Conservation (phyloP, 2,113 vertebrate species). For the Pterocles gutturalis region DNA sequence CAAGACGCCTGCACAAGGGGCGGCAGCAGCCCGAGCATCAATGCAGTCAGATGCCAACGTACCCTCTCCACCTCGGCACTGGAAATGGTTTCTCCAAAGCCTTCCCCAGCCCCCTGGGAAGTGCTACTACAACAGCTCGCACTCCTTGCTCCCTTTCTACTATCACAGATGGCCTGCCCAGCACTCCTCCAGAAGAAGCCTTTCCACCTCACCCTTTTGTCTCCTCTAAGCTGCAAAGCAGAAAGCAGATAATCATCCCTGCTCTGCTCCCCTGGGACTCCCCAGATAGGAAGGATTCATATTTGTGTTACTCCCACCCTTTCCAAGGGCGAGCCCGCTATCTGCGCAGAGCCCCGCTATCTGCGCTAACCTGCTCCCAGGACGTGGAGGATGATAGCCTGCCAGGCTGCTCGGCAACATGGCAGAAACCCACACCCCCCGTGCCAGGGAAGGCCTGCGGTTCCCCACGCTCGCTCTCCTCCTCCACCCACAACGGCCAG, state of each 20-base stretch:
- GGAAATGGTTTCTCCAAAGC: slow-evolving; percentile 15
- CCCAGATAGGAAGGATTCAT: neutral
- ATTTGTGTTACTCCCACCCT: neutral
- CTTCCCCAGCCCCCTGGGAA: slow-evolving; percentile 20
- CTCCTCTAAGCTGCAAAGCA: rapidly evolving
- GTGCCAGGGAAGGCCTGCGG: neutral
- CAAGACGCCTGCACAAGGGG: neutral
- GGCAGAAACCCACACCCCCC: neutral
- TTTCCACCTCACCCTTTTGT: slow-evolving; percentile 24
- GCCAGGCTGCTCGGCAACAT: neutral
- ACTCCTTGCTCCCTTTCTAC: neutral
- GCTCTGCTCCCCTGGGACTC: neutral
- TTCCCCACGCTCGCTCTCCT: neutral
- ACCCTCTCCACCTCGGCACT: neutral
- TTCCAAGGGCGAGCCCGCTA: neutral
- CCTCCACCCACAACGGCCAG: neutral
- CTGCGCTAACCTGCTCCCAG: neutral
- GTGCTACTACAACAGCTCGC: neutral
- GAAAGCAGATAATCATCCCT: neutral
- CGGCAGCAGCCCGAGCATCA: neutral
- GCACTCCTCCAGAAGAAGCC: slow-evolving; percentile 37
- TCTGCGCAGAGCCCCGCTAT: neutral
- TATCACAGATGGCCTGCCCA: slow-evolving; percentile 53
- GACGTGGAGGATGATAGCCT: neutral
- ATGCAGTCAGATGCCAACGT: neutral